Evolutionary conservation across 2,113 vertebrate genomes (phyloP).

Genomic region (Ceuthmochares aereus): DNA sequence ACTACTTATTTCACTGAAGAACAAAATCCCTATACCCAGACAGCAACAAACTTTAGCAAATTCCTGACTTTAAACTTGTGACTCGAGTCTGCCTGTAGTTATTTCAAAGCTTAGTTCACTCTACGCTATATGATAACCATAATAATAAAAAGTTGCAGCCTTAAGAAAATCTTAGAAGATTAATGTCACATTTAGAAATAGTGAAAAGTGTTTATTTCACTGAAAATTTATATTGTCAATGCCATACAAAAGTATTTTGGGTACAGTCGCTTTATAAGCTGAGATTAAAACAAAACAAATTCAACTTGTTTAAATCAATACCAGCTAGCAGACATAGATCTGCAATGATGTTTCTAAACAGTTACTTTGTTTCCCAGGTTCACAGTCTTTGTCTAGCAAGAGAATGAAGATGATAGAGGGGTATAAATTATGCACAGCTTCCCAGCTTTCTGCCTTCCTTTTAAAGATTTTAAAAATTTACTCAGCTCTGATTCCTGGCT

Average conservation of each 20-base stretch:
- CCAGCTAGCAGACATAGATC: background rate
- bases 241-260: background rate
- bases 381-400: background rate
- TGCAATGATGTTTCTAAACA: background rate
- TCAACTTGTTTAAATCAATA: slow-evolving; percentile 27
- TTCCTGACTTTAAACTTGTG: background rate
- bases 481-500: slow-evolving; percentile 32
- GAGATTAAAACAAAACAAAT: slow-evolving; percentile 20
- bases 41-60: background rate
- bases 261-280: background rate
- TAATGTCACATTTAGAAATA: background rate
- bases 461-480: slow-evolving; percentile 41
- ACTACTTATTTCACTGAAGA: background rate
- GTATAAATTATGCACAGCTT: slow-evolving; percentile 52
- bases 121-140: background rate
- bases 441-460: slow-evolving; percentile 34
- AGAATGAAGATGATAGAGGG: slow-evolving; percentile 13
- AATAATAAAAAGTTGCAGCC: background rate
- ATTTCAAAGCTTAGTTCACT: background rate
- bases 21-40: background rate
- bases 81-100: background rate
- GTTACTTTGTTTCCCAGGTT: background rate
- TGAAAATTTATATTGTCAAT: background rate
- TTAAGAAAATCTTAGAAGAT: slow-evolving; percentile 7
- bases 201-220: background rate